Conservation (phyloP, 2,113 vertebrate genomes). For the Alexandromys fortis region DNA sequence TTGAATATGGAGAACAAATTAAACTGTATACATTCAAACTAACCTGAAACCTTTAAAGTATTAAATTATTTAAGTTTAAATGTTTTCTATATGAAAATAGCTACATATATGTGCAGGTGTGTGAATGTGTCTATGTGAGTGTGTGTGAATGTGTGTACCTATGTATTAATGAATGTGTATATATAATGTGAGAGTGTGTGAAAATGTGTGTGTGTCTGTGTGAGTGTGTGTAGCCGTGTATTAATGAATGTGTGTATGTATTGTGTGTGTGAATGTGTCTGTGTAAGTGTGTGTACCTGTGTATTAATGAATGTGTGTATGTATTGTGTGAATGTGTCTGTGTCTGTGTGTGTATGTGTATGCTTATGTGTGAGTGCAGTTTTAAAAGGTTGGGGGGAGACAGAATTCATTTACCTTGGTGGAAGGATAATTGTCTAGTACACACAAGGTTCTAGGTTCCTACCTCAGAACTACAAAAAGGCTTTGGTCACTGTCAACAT, state of each 20-base stretch:
- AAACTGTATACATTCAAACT: not conserved
- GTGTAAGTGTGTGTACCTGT: no score
- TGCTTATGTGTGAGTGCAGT: not conserved
- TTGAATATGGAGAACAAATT: constrained; percentile 1
- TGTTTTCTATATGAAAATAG: not conserved
- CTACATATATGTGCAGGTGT: not conserved
- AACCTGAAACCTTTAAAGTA: not conserved
- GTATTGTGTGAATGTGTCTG: not conserved
- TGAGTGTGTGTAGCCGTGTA: no score
- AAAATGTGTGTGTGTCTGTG: no score
- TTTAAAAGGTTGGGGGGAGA: not conserved
- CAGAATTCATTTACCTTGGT: not conserved
- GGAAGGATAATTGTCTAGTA: not conserved
- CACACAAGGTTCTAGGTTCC: not conserved
- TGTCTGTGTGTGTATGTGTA: no score
- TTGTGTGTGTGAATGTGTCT: not conserved
- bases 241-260: no score
- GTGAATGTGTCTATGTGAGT: not conserved
- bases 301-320: not conserved
- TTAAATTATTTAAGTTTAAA: constrained; percentile 41
- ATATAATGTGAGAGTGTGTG: not conserved
- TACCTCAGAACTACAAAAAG: not conserved
- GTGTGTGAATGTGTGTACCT: no score
- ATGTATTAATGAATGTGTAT: no score
- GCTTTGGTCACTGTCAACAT: not conserved